These are phyloP conservation scores for Diachrysia chrysitis DNA, from an alignment of 2,888 invertebrate species.

Conservation along the genomic window DNA sequence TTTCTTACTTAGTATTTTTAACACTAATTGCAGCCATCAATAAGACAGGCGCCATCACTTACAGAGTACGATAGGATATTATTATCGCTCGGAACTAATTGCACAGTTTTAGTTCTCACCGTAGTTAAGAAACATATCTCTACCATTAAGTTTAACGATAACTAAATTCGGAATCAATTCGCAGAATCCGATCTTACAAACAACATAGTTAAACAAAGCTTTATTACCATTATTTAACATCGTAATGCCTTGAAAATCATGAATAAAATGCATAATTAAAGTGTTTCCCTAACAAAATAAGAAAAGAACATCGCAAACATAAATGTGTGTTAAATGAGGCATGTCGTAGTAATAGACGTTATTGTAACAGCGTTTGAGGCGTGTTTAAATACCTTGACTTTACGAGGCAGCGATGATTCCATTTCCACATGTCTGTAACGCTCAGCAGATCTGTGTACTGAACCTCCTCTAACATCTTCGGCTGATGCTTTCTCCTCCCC, in stretches of 20 bases:
- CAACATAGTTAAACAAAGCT: not conserved
- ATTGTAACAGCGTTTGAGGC: slow-evolving; percentile 17
- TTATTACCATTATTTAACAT: slow-evolving; percentile 7
- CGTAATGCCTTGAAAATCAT: slow-evolving; percentile 10
- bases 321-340: slow-evolving; percentile 18
- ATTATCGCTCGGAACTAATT: slow-evolving; percentile 47
- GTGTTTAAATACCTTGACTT: slow-evolving; percentile 91
- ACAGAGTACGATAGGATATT: slow-evolving; percentile 42
- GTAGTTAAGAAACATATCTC: slow-evolving; percentile 26
- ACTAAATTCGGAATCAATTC: slow-evolving; percentile 17
- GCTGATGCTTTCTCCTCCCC: slow-evolving; percentile 94
- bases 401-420: slow-evolving; percentile 90
- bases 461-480: slow-evolving; percentile 91
- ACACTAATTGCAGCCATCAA: slow-evolving; percentile 61
- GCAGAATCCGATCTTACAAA: not conserved
- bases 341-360: not conserved
- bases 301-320: slow-evolving; percentile 17
- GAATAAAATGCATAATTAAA: slow-evolving; percentile 1
- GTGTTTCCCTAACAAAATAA: slow-evolving; percentile 20
- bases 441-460: slow-evolving; percentile 88
- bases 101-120: slow-evolving; percentile 40
- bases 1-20: slow-evolving; percentile 62
- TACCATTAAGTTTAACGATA: slow-evolving; percentile 21
- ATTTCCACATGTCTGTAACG: slow-evolving; percentile 89
- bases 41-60: slow-evolving; percentile 59